Evolutionary conservation across 2,797 vertebrate species (phyloP).

Genomic region (Cossypha dichroa): DNA sequence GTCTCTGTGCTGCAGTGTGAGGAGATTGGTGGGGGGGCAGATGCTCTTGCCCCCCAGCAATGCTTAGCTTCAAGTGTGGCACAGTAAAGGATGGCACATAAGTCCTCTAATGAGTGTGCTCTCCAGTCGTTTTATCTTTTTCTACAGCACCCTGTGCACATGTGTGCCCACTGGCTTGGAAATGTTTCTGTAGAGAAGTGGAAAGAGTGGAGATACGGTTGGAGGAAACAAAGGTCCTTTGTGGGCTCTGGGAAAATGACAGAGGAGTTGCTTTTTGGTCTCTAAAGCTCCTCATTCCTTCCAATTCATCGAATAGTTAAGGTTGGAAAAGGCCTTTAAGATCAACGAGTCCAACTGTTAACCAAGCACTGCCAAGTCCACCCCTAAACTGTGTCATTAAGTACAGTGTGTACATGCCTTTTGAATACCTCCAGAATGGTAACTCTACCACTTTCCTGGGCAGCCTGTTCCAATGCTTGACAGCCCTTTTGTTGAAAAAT

Average conservation of each 20-base stretch:
- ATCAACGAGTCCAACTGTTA: neutral
- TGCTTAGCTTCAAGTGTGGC: neutral
- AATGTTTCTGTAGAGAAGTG: constrained; percentile 13
- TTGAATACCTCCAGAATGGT: neutral
- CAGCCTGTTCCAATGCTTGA: neutral
- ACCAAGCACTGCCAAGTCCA: neutral
- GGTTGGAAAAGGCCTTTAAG: neutral
- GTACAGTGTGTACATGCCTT: neutral
- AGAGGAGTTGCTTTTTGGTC: neutral
- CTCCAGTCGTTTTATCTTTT: neutral
- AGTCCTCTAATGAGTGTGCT: neutral
- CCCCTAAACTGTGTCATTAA: neutral
- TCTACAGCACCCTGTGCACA: neutral
- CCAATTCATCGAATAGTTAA: neutral
- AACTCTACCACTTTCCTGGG: neutral
- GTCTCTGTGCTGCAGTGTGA: neutral
- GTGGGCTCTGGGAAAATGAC: constrained; percentile 13
- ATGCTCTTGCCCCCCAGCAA: neutral
- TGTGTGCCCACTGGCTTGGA: constrained; percentile 22
- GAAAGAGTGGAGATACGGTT: neutral
- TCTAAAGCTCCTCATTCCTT: neutral
- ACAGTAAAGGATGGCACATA: neutral
- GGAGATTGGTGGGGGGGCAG: neutral
- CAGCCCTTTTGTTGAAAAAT: neutral
- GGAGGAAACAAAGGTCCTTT: constrained; percentile 41